A percentile compares a stretch with the other conserved stretches of the same genome.
Conservation (phyloP, 37 sponge, comb jelly and placozoan genomes). For the Agelas oroides region DNA sequence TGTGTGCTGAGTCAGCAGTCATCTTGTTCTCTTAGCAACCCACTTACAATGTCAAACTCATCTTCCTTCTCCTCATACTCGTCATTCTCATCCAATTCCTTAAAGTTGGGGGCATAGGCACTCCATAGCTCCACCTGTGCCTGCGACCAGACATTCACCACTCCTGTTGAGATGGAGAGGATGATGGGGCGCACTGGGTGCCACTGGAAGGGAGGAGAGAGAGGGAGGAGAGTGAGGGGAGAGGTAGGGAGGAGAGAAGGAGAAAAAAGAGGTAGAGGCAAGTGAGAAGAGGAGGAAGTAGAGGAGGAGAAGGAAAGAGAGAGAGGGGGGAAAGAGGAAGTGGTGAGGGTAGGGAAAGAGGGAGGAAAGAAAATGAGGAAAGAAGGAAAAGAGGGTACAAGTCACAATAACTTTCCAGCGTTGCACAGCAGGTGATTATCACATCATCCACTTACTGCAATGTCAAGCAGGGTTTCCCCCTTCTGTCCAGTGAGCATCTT, state of each 20-base stretch:
- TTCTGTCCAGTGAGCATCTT: slow-evolving; percentile 99
- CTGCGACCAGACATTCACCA: slow-evolving; percentile 96
- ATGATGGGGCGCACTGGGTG: slow-evolving; percentile 96
- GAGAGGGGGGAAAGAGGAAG: no score
- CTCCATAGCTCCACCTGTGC: slow-evolving; percentile 94
- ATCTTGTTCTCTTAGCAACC: no score
- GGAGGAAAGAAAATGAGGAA: neutral
- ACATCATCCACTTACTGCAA: slow-evolving; percentile 70
- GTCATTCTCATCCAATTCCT: slow-evolving; percentile 97
- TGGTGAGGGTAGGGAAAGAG: no score
- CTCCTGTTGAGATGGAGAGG: slow-evolving; percentile 93
- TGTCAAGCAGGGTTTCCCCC: slow-evolving; percentile 96
- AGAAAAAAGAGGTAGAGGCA: no score
- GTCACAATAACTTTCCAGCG: no score
- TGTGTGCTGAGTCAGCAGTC: no score
- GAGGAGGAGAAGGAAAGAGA: no score
- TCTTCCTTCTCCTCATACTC: slow-evolving; percentile 95
- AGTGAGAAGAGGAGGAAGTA: no score
- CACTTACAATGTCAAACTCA: slow-evolving; percentile 95
- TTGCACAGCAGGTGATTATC: no score
- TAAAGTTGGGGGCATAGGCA: slow-evolving; percentile 99
- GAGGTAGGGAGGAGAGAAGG: no score
- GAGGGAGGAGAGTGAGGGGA: no score
- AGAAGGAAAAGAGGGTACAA: neutral
- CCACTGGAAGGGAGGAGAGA: slow-evolving; percentile 86